These are phyloP conservation scores for Poecilia gillii DNA, from an alignment of 2,797 vertebrate genomes.

Conservation along the genomic window DNA sequence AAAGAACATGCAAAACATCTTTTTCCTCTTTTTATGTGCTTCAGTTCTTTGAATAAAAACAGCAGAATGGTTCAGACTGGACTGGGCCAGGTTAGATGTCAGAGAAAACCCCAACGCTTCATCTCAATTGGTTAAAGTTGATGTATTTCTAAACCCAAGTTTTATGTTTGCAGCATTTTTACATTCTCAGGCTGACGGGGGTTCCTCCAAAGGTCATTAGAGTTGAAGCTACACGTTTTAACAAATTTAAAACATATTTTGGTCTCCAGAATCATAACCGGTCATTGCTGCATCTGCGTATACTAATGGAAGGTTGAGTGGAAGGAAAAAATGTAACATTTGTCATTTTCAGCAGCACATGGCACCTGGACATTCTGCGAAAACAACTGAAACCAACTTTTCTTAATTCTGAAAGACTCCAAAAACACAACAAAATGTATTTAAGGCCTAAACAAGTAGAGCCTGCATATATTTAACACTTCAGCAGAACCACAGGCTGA, in stretches of 20 bases:
- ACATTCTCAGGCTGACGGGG: neutral
- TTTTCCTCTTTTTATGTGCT: neutral
- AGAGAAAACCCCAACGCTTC: neutral
- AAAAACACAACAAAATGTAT: too few relatives aligned
- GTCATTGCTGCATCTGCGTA: neutral
- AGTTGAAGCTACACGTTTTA: neutral
- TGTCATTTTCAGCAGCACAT: neutral
- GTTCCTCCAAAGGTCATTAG: neutral
- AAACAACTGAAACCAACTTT: too few relatives aligned
- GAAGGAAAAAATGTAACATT: neutral
- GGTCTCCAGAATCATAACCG: neutral
- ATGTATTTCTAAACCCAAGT: neutral
- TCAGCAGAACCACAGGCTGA: neutral
- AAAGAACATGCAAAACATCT: neutral
- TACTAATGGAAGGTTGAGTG: neutral
- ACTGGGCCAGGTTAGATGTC: neutral
- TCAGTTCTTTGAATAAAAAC: neutral
- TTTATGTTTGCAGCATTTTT: neutral
- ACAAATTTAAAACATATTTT: neutral
- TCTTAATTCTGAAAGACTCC: too few relatives aligned
- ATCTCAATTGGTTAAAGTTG: neutral
- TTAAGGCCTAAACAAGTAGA: neutral
- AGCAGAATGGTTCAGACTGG: neutral
- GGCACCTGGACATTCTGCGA: too few relatives aligned
- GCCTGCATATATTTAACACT: neutral